A percentile compares a stretch with the other conserved stretches of the same genome.
Evolutionary conservation across 2,888 invertebrate species (phyloP).

Genomic region (Ophion slaviceki): DNA sequence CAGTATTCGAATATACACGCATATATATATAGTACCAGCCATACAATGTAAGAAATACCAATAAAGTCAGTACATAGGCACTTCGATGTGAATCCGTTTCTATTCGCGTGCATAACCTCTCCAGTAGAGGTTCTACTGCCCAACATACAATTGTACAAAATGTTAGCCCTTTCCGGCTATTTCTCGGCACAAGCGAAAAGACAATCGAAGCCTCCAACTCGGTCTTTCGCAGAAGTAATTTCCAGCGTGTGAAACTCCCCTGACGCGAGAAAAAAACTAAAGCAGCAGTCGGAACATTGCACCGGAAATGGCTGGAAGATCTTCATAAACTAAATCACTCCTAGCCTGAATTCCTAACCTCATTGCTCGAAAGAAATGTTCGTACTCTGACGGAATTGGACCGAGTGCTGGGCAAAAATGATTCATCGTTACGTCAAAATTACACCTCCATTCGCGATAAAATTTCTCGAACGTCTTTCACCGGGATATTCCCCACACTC

Average conservation of each 20-base stretch:
- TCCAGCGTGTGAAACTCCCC: neutral
- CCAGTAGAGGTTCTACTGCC: neutral
- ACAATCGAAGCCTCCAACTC: neutral
- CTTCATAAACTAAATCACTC: neutral
- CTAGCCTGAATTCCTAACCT: neutral
- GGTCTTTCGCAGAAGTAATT: neutral
- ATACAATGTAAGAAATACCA: neutral
- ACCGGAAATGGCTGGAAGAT: neutral
- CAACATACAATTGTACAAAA: neutral
- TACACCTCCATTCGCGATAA: conserved; percentile 27
- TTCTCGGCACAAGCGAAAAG: no score
- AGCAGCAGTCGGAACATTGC: neutral
- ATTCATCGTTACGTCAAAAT: conserved; percentile 31
- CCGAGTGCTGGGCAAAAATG: neutral
- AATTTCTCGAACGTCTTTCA: conserved; percentile 13
- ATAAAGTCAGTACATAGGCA: neutral
- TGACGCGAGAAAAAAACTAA: neutral
- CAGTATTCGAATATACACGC: conserved; percentile 5
- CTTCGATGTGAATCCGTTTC: neutral
- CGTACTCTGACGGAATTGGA: neutral
- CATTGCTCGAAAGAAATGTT: neutral
- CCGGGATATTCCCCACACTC: neutral
- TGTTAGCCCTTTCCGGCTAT: neutral
- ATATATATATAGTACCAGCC: neutral
- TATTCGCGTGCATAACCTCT: neutral